Base-by-base conservation (phyloP, 2,888 invertebrate species). In the Periphyllus acericola region DNA sequence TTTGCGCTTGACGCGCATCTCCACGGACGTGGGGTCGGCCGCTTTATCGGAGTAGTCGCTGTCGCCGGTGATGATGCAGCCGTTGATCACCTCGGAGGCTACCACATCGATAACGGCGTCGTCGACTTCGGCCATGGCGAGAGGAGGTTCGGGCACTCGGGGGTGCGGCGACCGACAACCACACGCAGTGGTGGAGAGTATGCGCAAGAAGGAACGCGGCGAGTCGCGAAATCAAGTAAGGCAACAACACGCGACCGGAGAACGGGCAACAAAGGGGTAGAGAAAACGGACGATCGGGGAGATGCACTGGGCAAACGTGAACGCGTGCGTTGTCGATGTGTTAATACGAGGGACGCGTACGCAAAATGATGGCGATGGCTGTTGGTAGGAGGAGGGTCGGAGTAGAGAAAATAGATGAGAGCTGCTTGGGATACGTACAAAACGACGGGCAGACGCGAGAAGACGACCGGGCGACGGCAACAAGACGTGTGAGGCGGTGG, bases 1-100 rank as follows among this genome's bases (percentile, higher is more conserved):
- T 89, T 91, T 91, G 89, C 91, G 91, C 90, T 92, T 92, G 55
- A 92, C 90, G 88, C 92, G 90, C 79, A 90, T 90, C 80, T 91
- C 91, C 71, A 90, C 90, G 74, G 90, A 84, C 40, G 79, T 80
- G 21, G 83, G 89, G 32, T 83, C 89, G 21, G 36, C 89, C 25
- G 85, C 85, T 75, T 89, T 89, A 66, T 88, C 88, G 46, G 87
- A 81, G 46, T 81, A 81, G 60, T 87, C 87, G 66, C 87, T 87
- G 74, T 87, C 87, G 25, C 87, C 87, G 81, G 87, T 87, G 32
- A 87, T 87, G 40, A 46, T 81, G 34, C 87, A 87, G 0, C 87
- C 87, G 25, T 87, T 87, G 34, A 87, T 21, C 66, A 74, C 87
- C 32, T 87, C 87, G 66, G 87, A 87, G 60, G 87, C 81, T 36